These are phyloP conservation scores for Brachionus calyciflorus DNA, from an alignment of 1,140 invertebrate genomes.

Conservation along the genomic window DNA sequence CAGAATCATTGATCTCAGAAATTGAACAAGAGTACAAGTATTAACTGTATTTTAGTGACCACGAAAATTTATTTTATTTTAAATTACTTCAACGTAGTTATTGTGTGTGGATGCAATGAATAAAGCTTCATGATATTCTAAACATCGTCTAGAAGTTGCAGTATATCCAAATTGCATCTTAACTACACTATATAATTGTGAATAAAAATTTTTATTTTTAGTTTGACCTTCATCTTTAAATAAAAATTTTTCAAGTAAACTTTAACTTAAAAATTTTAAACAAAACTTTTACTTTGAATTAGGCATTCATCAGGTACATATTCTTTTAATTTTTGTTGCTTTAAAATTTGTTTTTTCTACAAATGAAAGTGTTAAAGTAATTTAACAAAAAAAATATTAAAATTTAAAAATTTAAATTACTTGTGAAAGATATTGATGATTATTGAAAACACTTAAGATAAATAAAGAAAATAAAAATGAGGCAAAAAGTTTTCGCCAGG, in stretches of 20 bases:
- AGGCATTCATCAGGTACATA: conserved; percentile 20
- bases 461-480: background rate
- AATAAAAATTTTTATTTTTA: background rate
- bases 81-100: conserved; percentile 36
- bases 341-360: conserved; percentile 35
- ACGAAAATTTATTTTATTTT: too few species aligned
- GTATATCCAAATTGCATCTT: conserved; percentile 1
- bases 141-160: conserved; percentile 27
- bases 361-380: background rate
- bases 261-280: background rate
- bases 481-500: background rate
- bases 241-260: background rate
- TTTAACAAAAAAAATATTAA: background rate
- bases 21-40: too few species aligned
- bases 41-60: too few species aligned
- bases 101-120: conserved; percentile 31
- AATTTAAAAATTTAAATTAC: background rate
- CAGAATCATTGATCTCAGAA: too few species aligned
- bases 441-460: conserved; percentile 5
- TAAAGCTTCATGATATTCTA: conserved; percentile 41
- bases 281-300: background rate
- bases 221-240: background rate
- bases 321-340: conserved; percentile 42
- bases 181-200: background rate
- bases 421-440: conserved; percentile 25